Evolutionary conservation across 2,888 invertebrate genomes (phyloP), one percentile per base, ranked within the genome.

Genomic region (Cantharis nigra): DNA sequence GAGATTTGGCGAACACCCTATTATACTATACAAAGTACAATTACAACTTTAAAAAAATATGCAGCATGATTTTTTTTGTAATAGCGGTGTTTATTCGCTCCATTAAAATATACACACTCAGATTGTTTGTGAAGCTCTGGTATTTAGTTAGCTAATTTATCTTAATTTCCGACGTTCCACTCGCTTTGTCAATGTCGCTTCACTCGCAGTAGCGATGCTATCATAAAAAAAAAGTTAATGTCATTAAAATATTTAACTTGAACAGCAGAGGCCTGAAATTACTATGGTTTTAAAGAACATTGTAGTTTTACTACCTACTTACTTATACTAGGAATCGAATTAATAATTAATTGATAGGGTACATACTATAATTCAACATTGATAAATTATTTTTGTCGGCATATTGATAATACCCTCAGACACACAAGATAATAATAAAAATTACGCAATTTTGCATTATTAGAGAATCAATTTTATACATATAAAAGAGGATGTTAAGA

Each of bases 121-220:
- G 74, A 82, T 80, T 79, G 81, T 82, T 81, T 80, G 81, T 80
- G 80, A 79, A 79, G 77, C 80, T 74, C 79, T 79, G 78, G 77
- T 79, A 80, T 78, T 78, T 79, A 78, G 77, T 77, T 75, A 74
- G 75, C 82, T 85, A 85, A 86, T 86, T 86, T 85, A 85, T 87
- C 86, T 86, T 85, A 86, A 85, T 85, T 85, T 85, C 85, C 84
- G 84, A 84, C 85, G 84, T 85, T 84, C 84, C 82, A 83, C 81
- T 83, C 86, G 82, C 85, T 86, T 84, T 84, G 85, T 86, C 86
- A 85, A 83, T 85, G 87, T 85, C 87, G 84, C 78, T 82, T 81
- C 79, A 78, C 76, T 76, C 74, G 72, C 78, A 67, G 79, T 71
- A 76, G 80, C 79, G 80, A 83, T 82, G 78, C 79, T 82, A 82